phyloP scores from a whole-genome alignment of 2,888 invertebrate genomes.

The Laspeyria flexula region DNA sequence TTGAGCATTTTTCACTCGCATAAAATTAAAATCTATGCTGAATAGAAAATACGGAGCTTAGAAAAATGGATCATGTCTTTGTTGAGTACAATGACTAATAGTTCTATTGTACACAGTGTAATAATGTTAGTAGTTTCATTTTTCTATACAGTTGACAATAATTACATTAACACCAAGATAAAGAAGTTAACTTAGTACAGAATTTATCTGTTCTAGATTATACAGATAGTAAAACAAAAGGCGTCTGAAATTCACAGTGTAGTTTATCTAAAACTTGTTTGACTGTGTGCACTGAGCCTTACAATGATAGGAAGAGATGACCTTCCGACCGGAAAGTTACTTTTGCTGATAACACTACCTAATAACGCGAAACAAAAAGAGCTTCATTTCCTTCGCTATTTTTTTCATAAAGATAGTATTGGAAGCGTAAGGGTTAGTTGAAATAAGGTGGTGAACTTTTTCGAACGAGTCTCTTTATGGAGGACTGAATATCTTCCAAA shows the following conservation, averaged over 20 bases:
- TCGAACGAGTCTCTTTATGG: background rate
- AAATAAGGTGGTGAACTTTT: constrained; percentile 23
- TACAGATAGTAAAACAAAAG: background rate
- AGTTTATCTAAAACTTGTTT: constrained; percentile 1
- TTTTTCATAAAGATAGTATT: constrained; percentile 35
- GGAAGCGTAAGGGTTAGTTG: constrained; percentile 21
- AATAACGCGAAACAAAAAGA: constrained; percentile 65
- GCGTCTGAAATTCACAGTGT: background rate
- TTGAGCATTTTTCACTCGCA: constrained; percentile 41
- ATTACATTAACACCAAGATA: too few species aligned
- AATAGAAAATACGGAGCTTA: constrained; percentile 25
- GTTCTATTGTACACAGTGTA: background rate
- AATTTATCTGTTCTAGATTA: too few species aligned
- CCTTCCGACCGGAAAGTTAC: constrained; percentile 58
- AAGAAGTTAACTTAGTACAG: too few species aligned
- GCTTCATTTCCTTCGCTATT: constrained; percentile 44
- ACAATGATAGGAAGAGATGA: constrained; percentile 59
- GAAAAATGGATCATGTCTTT: constrained; percentile 11
- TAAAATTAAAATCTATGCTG: constrained; percentile 45
- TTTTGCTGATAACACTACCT: constrained; percentile 59
- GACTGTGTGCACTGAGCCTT: constrained; percentile 49
- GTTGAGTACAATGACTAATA: background rate
- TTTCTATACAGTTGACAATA: too few species aligned
- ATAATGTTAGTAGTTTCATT: background rate
- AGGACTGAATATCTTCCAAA: background rate